Evolutionary conservation across 2,113 vertebrate genomes (phyloP).

Genomic region (Phasianus colchicus): DNA sequence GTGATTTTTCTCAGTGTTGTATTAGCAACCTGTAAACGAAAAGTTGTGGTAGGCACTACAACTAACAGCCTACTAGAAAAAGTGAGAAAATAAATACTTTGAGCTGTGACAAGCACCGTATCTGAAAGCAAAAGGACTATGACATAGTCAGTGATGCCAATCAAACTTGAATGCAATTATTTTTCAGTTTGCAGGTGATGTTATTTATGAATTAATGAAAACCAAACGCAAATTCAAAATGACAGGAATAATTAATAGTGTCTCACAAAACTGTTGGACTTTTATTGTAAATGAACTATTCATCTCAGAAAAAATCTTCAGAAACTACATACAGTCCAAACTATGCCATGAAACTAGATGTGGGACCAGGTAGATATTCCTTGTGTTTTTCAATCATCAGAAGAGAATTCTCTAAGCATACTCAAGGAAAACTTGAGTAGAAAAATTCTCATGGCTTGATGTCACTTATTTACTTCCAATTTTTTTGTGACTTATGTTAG

Average conservation of each 20-base stretch:
- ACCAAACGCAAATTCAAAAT: background rate
- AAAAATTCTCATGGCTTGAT: background rate
- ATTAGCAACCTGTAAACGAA: background rate
- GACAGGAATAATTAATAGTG: background rate
- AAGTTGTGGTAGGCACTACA: background rate
- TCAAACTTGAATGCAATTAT: background rate
- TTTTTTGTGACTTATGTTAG: background rate
- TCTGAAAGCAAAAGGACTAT: background rate
- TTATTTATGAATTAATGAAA: background rate
- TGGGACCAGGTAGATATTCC: background rate
- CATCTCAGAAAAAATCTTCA: background rate
- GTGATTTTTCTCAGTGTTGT: background rate
- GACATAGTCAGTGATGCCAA: background rate
- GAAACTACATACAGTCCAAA: background rate
- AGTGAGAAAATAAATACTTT: background rate
- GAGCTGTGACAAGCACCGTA: background rate
- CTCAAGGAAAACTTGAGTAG: background rate
- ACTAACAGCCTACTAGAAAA: conserved; percentile 2
- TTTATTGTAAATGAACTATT: background rate
- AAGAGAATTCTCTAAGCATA: background rate
- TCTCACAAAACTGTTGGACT: background rate
- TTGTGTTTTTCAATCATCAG: background rate
- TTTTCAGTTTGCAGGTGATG: background rate
- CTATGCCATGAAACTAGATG: background rate
- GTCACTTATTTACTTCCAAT: background rate